Conservation (phyloP, 2,888 invertebrate species). For the Coleophora deauratella region DNA sequence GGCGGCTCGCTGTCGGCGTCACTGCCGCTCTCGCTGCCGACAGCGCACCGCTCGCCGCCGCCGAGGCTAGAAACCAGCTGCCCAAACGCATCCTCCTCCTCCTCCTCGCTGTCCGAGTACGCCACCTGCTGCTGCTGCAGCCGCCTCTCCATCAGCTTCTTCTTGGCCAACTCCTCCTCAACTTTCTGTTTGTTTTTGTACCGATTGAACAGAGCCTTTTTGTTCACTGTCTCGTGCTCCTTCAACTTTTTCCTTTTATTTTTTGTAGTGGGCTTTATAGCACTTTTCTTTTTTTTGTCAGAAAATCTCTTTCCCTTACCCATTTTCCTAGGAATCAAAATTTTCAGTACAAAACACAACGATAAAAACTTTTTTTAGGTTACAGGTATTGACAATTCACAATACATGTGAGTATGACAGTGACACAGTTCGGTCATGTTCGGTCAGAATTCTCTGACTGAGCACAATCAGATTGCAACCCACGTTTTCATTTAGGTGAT, state of each 20-base stretch:
- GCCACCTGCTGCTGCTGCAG: slow-evolving; percentile 42
- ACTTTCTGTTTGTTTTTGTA: slow-evolving; percentile 63
- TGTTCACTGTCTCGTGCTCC: slow-evolving; percentile 38
- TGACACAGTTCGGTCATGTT: too few relatives aligned
- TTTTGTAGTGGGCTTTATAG: slow-evolving; percentile 30
- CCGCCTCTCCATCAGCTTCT: slow-evolving; percentile 46
- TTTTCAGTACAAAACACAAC: too few relatives aligned
- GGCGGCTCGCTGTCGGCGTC: background rate
- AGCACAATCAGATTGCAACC: too few relatives aligned
- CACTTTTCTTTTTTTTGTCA: slow-evolving; percentile 36
- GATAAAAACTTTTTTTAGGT: background rate
- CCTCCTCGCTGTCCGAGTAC: slow-evolving; percentile 68
- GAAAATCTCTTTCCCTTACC: slow-evolving; percentile 40
- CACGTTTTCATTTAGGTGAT: too few relatives aligned
- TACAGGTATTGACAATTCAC: too few relatives aligned
- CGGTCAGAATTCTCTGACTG: too few relatives aligned
- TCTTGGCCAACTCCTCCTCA: slow-evolving; percentile 61
- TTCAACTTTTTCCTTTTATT: slow-evolving; percentile 36
- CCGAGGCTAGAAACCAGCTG: slow-evolving; percentile 69
- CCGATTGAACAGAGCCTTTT: slow-evolving; percentile 62
- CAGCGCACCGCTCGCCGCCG: slow-evolving; percentile 11
- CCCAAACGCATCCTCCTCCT: slow-evolving; percentile 62
- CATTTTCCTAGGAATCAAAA: too few relatives aligned
- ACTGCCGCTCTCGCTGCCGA: slow-evolving; percentile 17
- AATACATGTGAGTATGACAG: too few relatives aligned